phyloP scores from a whole-genome alignment of 2,113 vertebrate species.

The Mungos mungo region DNA sequence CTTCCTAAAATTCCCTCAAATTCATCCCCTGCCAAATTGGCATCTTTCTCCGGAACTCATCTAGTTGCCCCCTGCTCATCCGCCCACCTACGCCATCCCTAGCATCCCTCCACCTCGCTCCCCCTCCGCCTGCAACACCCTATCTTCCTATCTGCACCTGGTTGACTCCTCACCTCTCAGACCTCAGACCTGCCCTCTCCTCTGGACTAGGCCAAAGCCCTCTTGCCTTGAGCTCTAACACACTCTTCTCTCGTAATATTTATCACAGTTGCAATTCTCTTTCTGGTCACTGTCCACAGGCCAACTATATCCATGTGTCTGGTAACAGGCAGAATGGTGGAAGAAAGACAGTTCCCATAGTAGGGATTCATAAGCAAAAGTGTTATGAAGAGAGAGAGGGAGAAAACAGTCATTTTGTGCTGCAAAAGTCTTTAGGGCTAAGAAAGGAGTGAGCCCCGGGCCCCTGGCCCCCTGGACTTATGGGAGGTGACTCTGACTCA shows the following conservation, averaged over 20 bases:
- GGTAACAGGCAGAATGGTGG: neutral
- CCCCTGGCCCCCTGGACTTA: neutral
- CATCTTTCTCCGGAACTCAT: neutral
- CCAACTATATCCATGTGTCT: rapidly evolving
- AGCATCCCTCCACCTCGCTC: neutral
- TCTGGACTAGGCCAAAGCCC: neutral
- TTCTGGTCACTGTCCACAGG: neutral
- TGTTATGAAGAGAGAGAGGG: neutral
- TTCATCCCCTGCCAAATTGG: neutral
- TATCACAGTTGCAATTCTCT: neutral
- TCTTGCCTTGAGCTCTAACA: neutral
- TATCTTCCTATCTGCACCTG: neutral
- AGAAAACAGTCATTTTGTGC: neutral
- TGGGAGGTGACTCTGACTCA: neutral
- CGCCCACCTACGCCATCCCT: neutral
- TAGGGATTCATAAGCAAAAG: neutral
- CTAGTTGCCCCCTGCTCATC: neutral
- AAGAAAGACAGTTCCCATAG: neutral
- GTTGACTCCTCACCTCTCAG: neutral
- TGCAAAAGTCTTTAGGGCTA: neutral
- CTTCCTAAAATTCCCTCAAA: neutral
- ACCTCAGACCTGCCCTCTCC: neutral
- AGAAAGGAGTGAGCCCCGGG: neutral
- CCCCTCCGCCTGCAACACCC: neutral
- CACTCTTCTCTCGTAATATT: neutral